Conservation (phyloP, 2,113 vertebrate genomes). For the Colinus virginianus region DNA sequence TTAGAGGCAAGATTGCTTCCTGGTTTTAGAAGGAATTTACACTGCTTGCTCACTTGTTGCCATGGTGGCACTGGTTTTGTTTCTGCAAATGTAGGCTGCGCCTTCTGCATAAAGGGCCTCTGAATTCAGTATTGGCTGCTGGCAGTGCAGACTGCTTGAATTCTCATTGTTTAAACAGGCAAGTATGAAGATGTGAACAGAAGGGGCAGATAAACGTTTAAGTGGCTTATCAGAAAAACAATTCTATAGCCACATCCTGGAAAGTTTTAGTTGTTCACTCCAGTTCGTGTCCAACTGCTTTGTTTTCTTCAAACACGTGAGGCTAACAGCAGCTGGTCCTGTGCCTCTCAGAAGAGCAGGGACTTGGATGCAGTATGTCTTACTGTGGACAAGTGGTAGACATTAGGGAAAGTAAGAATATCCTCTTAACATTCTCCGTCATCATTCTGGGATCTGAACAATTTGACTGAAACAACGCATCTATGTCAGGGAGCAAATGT, state of each 20-base stretch:
- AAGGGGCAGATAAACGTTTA: background rate
- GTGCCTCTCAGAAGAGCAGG: background rate
- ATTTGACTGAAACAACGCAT: background rate
- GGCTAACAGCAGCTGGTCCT: fast-evolving
- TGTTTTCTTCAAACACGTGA: background rate
- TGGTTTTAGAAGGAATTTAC: background rate
- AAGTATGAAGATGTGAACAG: fast-evolving
- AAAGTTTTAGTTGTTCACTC: background rate
- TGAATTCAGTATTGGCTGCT: background rate
- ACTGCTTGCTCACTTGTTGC: background rate
- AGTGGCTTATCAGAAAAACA: background rate
- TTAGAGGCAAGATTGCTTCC: background rate
- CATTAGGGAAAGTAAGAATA: background rate
- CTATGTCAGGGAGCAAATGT: background rate
- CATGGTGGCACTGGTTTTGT: background rate
- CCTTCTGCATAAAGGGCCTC: background rate
- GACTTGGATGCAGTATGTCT: background rate
- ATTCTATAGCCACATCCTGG: fast-evolving
- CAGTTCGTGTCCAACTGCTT: background rate
- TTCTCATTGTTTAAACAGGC: background rate
- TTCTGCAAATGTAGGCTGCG: background rate
- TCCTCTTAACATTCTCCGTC: background rate
- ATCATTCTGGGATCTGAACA: background rate
- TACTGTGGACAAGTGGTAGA: background rate
- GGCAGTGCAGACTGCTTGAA: background rate